These are phyloP conservation scores for Bos indicus DNA, from an alignment of 2,113 vertebrate genomes.

Conservation along the genomic window DNA sequence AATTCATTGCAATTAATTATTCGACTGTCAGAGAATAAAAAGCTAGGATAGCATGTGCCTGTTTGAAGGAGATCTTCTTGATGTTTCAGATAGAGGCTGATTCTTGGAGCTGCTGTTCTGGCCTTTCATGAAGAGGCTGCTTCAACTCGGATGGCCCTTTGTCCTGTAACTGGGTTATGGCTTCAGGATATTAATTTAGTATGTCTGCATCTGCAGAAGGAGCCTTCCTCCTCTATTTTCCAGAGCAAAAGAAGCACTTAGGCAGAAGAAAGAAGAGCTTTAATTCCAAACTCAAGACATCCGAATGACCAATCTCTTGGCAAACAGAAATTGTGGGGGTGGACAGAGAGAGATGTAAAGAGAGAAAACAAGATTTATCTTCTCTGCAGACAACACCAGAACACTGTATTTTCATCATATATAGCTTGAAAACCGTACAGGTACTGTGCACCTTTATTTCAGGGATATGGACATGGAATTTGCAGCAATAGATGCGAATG, in stretches of 20 bases:
- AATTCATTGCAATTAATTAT: conserved; percentile 62
- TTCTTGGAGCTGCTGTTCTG: neutral
- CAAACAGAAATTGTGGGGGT: neutral
- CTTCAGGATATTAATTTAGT: neutral
- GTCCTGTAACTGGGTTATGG: neutral
- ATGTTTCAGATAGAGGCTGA: neutral
- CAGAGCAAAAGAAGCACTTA: neutral
- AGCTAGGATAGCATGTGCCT: neutral
- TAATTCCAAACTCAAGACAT: neutral
- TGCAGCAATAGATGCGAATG: neutral
- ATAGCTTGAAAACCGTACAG: neutral
- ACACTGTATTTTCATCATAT: neutral
- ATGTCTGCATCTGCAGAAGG: neutral
- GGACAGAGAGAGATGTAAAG: neutral
- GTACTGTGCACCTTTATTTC: neutral
- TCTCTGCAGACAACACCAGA: neutral
- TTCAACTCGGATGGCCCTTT: neutral
- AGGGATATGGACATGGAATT: neutral
- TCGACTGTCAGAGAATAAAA: conserved; percentile 47
- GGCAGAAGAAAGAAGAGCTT: neutral
- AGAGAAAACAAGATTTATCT: neutral
- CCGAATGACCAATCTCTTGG: neutral
- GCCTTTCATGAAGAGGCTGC: conserved; percentile 23
- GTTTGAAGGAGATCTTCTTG: neutral
- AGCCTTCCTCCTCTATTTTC: neutral